These are phyloP conservation scores for Alces alces DNA, from an alignment of 2,113 vertebrate genomes.

Conservation along the genomic window DNA sequence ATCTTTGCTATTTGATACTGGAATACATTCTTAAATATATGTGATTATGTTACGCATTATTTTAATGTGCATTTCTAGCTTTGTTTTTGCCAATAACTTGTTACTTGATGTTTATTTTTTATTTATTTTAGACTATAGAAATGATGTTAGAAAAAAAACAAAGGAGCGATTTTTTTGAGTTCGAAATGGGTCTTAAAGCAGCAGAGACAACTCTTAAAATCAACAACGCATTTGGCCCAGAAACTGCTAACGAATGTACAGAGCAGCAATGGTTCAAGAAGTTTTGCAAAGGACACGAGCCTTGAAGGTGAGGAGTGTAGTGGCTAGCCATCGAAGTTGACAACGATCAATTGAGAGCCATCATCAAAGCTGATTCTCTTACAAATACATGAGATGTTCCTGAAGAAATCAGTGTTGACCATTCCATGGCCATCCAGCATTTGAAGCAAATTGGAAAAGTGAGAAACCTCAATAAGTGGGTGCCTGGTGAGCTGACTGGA, in stretches of 20 bases:
- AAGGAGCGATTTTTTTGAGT: not conserved
- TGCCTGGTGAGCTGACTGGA: not conserved
- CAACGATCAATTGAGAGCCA: not conserved
- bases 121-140: not conserved
- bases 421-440: not conserved
- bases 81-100: not conserved
- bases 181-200: not conserved
- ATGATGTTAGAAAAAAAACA: not conserved
- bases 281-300: not conserved
- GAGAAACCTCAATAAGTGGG: not conserved
- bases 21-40: not conserved
- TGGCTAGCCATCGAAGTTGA: not conserved
- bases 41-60: not conserved
- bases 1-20: not conserved
- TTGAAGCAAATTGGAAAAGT: not conserved
- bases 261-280: not conserved
- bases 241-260: not conserved
- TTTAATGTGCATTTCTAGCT: not conserved
- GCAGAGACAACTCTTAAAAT: not conserved
- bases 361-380: not conserved
- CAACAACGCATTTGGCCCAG: not conserved
- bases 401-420: not conserved
- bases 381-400: not conserved
- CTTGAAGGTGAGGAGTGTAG: not conserved
- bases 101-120: not conserved